Evolutionary conservation across 2,888 invertebrate genomes (phyloP), one percentile per base, ranked within the genome.

Genomic region (Lepidochitona cinerea): DNA sequence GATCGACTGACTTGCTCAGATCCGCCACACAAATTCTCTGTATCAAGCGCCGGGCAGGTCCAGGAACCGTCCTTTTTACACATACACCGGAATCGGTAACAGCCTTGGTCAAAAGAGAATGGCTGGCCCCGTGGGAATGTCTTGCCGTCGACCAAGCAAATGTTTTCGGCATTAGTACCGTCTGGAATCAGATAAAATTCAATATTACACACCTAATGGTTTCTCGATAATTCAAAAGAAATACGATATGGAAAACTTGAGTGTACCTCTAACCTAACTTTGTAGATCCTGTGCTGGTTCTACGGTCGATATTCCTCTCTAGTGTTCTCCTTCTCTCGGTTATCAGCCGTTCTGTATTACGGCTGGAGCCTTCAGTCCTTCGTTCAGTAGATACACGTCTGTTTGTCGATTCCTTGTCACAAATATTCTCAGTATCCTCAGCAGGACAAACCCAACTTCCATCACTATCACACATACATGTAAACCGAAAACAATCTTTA

Each of bases 401-500:
- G 49, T 49, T 49, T n/a, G n/a, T n/a, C n/a, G n/a, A n/a, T n/a
- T n/a, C n/a, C n/a, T n/a, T n/a, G n/a, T n/a, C n/a, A 7, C 64
- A 64, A 26, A 33, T 64, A 33, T 64, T 26, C 18, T 32, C 64
- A 26, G 64, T 64, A 32, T 33, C 33, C 33, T 26, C 33, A 26
- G 64, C 64, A 26, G 84, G 82, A 41, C 83, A 84, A 37, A 78
- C 75, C 82, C 84, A 85, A 0, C 76, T 70, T 0, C 86, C 86
- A 33, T 79, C 79, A 71, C 83, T 84, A 14, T 80, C 73, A 69
- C 86, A 86, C 73, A 79, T 75, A 69, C 86, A 86, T 49, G 80
- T 74, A 53, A 81, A 84, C 53, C 81, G 74, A 35, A 73, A 70
- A 64, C 86, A 86, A n/a, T 75, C 82, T 53, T 83, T 78, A 5